Conservation (phyloP, 2,113 vertebrate genomes). For the Otus sunia region DNA sequence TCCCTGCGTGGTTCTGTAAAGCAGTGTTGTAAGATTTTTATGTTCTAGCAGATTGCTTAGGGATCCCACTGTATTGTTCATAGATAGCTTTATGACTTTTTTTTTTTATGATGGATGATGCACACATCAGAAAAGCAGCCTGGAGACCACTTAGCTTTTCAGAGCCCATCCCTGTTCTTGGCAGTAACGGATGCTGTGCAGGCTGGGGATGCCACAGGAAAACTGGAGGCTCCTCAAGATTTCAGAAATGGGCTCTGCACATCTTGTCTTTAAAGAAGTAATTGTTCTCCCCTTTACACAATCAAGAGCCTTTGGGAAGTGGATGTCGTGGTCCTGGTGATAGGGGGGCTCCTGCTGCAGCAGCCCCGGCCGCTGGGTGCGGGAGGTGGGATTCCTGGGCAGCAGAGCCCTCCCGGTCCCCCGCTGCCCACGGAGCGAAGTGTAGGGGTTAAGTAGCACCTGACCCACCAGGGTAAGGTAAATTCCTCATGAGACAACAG, state of each 20-base stretch:
- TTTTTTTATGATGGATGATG: background rate
- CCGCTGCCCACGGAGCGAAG: fast-evolving
- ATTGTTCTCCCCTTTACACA: background rate
- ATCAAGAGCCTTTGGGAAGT: background rate
- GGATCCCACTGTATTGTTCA: background rate
- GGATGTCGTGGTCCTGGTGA: fast-evolving
- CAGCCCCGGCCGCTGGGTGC: background rate
- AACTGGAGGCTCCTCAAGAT: background rate
- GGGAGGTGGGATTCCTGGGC: background rate
- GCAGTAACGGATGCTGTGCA: background rate
- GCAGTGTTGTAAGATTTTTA: background rate
- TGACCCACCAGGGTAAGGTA: no score
- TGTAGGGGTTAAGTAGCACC: fast-evolving
- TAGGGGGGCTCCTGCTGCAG: background rate
- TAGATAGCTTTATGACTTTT: background rate
- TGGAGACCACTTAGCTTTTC: background rate
- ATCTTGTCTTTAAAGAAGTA: background rate
- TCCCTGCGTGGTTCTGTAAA: background rate
- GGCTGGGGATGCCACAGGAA: background rate
- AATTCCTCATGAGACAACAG: background rate
- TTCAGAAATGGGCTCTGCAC: background rate
- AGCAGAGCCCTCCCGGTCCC: fast-evolving
- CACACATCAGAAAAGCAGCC: background rate
- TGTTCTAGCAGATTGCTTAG: background rate
- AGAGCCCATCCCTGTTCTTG: background rate